Percentiles rank a stretch among this genome's conserved stretches.
phyloP scores from a whole-genome alignment of 2,113 vertebrate species.

The Tychaedon coryphoeus region DNA sequence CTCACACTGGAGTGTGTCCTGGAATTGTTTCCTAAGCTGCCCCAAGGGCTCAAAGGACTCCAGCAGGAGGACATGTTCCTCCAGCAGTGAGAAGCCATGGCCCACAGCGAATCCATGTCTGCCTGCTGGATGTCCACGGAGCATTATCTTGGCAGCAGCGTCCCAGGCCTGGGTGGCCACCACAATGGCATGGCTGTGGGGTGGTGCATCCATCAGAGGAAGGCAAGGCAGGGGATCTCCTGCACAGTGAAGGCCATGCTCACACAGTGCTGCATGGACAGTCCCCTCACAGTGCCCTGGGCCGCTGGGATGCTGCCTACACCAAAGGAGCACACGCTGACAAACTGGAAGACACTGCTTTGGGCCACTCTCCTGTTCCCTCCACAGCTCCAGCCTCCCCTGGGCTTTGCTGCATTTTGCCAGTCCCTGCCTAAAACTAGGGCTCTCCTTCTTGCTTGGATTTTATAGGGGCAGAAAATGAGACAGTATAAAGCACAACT shows the following conservation, averaged over 20 bases:
- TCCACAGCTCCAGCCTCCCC: no score
- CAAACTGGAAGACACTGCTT: not conserved
- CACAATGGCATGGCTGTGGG: constrained; percentile 85
- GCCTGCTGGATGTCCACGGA: constrained; percentile 88
- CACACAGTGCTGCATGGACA: constrained; percentile 88
- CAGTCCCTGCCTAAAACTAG: not conserved
- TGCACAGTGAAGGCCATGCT: constrained; percentile 80
- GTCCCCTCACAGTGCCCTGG: constrained; percentile 89
- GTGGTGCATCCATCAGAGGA: constrained; percentile 86
- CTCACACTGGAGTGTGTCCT: constrained; percentile 84
- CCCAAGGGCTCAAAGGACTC: constrained; percentile 90
- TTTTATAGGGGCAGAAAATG: not conserved
- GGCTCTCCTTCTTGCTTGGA: not conserved
- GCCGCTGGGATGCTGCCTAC: constrained; percentile 73
- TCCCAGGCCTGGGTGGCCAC: constrained; percentile 83
- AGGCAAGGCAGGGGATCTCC: constrained; percentile 79
- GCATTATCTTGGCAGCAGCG: constrained; percentile 84
- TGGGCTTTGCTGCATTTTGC: not conserved
- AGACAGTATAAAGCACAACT: not conserved
- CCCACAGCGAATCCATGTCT: constrained; percentile 84
- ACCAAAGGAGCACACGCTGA: fast-evolving
- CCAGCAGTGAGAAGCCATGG: constrained; percentile 87
- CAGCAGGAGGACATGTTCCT: constrained; percentile 89
- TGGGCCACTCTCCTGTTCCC: not conserved
- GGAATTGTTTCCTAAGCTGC: constrained; percentile 89